A percentile compares a stretch with the other conserved stretches of the same genome.
Evolutionary conservation across 2,797 vertebrate genomes (phyloP).

Genomic region (Sebastes alutus): DNA sequence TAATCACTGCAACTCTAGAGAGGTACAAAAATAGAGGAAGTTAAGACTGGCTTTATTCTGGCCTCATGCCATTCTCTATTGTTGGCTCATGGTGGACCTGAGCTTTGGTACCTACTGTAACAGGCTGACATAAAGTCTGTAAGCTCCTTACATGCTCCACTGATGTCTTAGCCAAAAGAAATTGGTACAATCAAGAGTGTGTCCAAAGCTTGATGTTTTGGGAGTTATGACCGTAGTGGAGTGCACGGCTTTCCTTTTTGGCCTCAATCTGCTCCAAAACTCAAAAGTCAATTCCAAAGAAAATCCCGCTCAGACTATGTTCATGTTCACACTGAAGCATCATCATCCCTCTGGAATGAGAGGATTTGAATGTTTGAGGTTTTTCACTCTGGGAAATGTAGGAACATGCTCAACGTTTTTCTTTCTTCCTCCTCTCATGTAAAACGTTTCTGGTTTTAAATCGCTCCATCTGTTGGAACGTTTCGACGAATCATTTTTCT

Average conservation of each 20-base stretch:
- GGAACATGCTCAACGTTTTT: constrained; percentile 7
- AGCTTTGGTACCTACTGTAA: constrained; percentile 19
- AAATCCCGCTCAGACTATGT: constrained; percentile 3
- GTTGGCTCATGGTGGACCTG: constrained; percentile 20
- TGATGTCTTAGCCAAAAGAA: constrained; percentile 32
- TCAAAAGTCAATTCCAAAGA: constrained; percentile 24
- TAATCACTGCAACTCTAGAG: constrained; percentile 26
- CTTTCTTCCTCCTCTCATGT: neutral
- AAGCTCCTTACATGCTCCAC: constrained; percentile 28
- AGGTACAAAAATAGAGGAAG: constrained; percentile 27
- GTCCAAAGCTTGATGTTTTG: constrained; percentile 5
- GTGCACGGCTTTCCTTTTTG: neutral
- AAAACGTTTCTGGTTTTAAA: constrained; percentile 29
- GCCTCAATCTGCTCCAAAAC: neutral
- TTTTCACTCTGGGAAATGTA: constrained; percentile 7
- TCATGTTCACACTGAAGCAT: constrained; percentile 24
- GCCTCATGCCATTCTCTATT: constrained; percentile 19
- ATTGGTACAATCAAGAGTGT: constrained; percentile 2
- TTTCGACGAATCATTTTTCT: constrained; percentile 33
- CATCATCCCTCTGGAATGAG: constrained; percentile 29
- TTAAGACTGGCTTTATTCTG: constrained; percentile 30
- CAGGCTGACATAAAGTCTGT: constrained; percentile 22
- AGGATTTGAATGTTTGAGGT: constrained; percentile 29
- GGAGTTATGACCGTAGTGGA: constrained; percentile 7
- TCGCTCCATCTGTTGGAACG: constrained; percentile 33